Conservation (phyloP, 2,113 vertebrate genomes). For the Cavia aperea region DNA sequence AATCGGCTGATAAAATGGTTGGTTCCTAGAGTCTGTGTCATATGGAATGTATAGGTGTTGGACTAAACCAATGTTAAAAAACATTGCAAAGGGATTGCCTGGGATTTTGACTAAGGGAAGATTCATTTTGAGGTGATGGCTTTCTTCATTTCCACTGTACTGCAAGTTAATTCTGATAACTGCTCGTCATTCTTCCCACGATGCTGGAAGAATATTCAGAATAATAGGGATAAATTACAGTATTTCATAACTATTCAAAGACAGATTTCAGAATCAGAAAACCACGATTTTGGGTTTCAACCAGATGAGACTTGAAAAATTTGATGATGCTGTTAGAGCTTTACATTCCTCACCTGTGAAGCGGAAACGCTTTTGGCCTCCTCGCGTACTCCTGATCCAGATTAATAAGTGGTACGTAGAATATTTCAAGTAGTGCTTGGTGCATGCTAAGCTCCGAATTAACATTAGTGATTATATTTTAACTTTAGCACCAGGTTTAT, state of each 20-base stretch:
- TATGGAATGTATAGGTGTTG: neutral
- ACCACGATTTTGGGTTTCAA: neutral
- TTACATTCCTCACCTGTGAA: neutral
- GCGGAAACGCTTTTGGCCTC: neutral
- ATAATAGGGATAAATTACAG: neutral
- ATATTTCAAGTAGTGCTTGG: neutral
- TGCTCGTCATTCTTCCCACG: neutral
- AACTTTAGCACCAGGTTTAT: neutral
- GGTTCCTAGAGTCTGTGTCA: neutral
- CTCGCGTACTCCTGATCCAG: neutral
- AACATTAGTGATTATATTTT: neutral
- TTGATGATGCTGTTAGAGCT: neutral
- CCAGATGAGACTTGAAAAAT: neutral
- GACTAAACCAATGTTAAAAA: neutral
- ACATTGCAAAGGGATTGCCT: neutral
- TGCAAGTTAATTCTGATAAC: neutral
- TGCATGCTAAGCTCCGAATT: neutral
- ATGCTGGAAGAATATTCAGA: neutral
- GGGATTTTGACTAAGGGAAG: neutral
- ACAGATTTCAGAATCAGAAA: neutral
- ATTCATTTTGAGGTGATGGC: neutral
- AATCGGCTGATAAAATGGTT: neutral
- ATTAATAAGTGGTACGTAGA: neutral
- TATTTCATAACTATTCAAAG: neutral
- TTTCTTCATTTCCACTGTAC: neutral